A percentile compares a stretch with the other conserved stretches of the same genome.
These are phyloP conservation scores for Ochropleura leucogaster DNA, from an alignment of 2,888 invertebrate species.

Conservation along the genomic window DNA sequence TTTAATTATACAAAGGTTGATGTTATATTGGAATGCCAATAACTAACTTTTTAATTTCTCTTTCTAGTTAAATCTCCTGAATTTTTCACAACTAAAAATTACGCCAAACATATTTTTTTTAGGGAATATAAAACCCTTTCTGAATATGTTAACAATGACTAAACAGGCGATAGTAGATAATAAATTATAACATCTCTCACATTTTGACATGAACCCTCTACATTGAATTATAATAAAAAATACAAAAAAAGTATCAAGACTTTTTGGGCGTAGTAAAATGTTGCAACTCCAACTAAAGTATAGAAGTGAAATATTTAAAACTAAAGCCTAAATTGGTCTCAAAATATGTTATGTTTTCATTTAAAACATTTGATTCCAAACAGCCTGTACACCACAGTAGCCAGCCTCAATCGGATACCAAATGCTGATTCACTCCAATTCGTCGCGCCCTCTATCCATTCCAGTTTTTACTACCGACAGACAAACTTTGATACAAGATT, in stretches of 20 bases:
- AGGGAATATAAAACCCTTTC: too few relatives aligned
- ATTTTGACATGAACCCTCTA: not conserved
- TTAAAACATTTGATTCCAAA: slow-evolving; percentile 22
- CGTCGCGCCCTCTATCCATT: slow-evolving; percentile 85
- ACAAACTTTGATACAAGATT: slow-evolving; percentile 65
- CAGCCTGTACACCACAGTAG: slow-evolving; percentile 80
- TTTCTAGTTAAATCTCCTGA: too few relatives aligned
- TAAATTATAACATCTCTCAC: not conserved
- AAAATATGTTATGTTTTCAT: not conserved
- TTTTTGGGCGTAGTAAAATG: not conserved
- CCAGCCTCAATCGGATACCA: slow-evolving; percentile 81
- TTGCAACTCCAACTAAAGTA: not conserved
- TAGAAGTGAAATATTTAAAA: not conserved
- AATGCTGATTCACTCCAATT: slow-evolving; percentile 86
- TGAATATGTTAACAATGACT: not conserved
- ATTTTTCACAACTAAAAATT: too few relatives aligned
- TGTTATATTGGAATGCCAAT: slow-evolving; percentile 29
- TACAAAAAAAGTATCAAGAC: slow-evolving; percentile 2
- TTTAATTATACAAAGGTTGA: slow-evolving; percentile 74
- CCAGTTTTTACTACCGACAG: slow-evolving; percentile 78
- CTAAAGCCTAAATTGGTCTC: not conserved
- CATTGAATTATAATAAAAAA: not conserved
- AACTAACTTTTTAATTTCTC: too few relatives aligned
- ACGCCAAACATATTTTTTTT: too few relatives aligned
- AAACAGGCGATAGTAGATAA: not conserved